phyloP scores from a whole-genome alignment of 2,113 vertebrate species.

The Podarcis muralis region DNA sequence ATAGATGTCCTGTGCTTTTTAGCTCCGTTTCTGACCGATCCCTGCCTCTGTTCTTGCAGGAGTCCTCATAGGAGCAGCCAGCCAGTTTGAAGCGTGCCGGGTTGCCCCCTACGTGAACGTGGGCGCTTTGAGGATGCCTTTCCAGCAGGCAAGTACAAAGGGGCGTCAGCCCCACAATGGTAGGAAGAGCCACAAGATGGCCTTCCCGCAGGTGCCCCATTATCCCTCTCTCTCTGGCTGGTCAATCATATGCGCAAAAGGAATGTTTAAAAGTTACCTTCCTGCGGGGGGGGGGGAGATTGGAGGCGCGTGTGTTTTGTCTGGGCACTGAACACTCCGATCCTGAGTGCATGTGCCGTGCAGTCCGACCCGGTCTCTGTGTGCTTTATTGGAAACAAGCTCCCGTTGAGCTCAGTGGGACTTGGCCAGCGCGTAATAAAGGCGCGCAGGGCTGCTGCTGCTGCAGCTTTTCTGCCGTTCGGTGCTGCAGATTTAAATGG shows the following conservation, averaged over 20 bases:
- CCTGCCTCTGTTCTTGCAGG: constrained; percentile 73
- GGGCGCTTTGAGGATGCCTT: constrained; percentile 97
- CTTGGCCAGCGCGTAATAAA: neutral
- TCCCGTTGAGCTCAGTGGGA: neutral
- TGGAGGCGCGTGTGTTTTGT: neutral
- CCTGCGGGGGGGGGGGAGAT: neutral
- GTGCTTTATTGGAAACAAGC: no score
- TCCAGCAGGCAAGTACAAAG: constrained; percentile 94
- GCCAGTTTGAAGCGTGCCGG: constrained; percentile 97
- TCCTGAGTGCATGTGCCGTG: neutral
- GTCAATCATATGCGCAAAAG: neutral
- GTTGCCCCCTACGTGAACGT: constrained; percentile 99
- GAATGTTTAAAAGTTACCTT: neutral
- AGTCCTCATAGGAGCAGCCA: constrained; percentile 96
- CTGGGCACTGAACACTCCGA: neutral
- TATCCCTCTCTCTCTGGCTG: no score
- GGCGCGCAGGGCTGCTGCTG: neutral
- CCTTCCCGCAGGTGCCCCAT: no score
- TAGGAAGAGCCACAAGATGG: no score
- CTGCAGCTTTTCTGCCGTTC: no score
- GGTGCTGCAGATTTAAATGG: no score
- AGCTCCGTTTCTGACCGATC: neutral
- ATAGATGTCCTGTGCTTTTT: neutral
- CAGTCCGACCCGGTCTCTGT: neutral
- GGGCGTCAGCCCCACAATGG: no score